Evolutionary conservation across 2,113 vertebrate species (phyloP).

Genomic region (Festucalex cinctus): DNA sequence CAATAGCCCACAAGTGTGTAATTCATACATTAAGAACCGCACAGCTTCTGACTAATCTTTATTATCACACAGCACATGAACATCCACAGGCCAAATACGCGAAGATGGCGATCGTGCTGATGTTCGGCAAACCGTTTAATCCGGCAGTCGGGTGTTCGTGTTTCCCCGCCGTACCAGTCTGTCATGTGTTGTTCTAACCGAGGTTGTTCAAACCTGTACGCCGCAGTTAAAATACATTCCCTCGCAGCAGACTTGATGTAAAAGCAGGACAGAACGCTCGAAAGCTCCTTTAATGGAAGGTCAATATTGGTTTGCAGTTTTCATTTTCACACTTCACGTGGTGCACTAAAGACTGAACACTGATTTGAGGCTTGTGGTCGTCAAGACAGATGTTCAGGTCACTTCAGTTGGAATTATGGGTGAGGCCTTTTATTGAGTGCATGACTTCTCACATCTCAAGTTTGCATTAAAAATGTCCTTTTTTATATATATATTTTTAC

Average conservation of each 20-base stretch:
- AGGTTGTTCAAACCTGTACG: constrained; percentile 58
- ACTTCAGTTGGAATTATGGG: constrained; percentile 9
- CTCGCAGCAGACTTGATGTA: constrained; percentile 31
- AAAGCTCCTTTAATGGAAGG: constrained; percentile 68
- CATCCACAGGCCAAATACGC: constrained; percentile 46
- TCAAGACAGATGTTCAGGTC: background rate
- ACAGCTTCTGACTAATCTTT: constrained; percentile 40
- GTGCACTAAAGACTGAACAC: constrained; percentile 30
- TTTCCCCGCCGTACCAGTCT: constrained; percentile 45
- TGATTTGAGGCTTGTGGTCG: background rate
- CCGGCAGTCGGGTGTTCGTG: constrained; percentile 48
- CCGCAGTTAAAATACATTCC: constrained; percentile 51
- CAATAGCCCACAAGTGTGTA: constrained; percentile 30
- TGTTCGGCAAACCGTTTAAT: constrained; percentile 50
- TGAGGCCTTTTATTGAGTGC: background rate
- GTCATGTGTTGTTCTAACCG: constrained; percentile 66
- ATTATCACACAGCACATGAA: constrained; percentile 53
- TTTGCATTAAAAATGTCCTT: background rate
- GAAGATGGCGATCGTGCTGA: constrained; percentile 47
- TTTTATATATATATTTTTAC: background rate
- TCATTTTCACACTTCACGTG: constrained; percentile 49
- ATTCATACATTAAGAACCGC: constrained; percentile 34
- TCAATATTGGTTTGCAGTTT: constrained; percentile 69
- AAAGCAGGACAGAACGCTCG: constrained; percentile 51
- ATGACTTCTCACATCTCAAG: background rate